Percentiles rank a stretch among this genome's conserved stretches.
Conservation (phyloP, 2,113 vertebrate species). For the Syngnathus scovelli region DNA sequence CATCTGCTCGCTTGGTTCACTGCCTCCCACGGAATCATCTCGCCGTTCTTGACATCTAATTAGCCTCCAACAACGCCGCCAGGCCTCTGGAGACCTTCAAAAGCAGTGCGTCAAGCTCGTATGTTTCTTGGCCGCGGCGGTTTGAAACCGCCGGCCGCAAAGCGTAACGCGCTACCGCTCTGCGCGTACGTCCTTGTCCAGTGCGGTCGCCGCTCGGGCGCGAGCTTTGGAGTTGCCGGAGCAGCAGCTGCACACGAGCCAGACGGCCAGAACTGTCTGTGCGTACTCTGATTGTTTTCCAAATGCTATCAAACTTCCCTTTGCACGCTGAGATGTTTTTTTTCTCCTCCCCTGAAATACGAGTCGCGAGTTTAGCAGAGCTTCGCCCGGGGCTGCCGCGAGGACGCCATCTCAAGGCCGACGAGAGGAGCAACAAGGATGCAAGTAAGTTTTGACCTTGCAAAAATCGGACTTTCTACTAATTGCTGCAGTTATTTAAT, state of each 20-base stretch:
- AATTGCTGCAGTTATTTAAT: slow-evolving; percentile 40
- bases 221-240: slow-evolving; percentile 35
- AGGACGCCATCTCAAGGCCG: slow-evolving; percentile 61
- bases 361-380: slow-evolving; percentile 23
- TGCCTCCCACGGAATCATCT: not conserved
- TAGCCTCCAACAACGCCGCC: not conserved
- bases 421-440: not conserved
- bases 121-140: slow-evolving; percentile 59
- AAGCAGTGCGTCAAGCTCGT: slow-evolving; percentile 45
- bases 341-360: slow-evolving; percentile 27
- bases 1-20: not conserved
- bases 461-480: slow-evolving; percentile 32
- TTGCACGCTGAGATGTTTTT: slow-evolving; percentile 18
- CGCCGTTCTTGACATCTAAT: slow-evolving; percentile 2
- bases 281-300: slow-evolving; percentile 29
- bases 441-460: not conserved
- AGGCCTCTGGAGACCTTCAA: slow-evolving; percentile 29
- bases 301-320: slow-evolving; percentile 30
- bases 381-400: slow-evolving; percentile 24
- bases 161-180: slow-evolving; percentile 61
- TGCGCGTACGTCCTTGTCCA: slow-evolving; percentile 45
- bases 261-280: slow-evolving; percentile 45
- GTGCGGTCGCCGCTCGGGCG: slow-evolving; percentile 40
- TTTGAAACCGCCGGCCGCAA: slow-evolving; percentile 55
- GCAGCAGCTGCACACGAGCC: slow-evolving; percentile 41